Conservation (phyloP, 2,113 vertebrate genomes). For the Falco punctatus region DNA sequence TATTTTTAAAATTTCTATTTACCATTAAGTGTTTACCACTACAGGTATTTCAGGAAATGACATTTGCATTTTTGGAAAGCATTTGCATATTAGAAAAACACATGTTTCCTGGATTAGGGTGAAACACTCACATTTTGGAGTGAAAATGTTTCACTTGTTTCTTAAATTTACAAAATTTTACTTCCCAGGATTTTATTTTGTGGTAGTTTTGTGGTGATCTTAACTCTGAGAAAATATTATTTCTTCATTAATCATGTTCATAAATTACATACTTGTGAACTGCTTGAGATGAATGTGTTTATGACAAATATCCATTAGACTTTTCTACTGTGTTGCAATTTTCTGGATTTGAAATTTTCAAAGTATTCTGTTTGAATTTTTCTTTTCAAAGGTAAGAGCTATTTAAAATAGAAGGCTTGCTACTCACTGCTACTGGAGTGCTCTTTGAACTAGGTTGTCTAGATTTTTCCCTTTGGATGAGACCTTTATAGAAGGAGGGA, state of each 20-base stretch:
- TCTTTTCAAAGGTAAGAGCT: not conserved
- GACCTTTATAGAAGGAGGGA: not conserved
- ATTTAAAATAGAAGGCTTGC: not conserved
- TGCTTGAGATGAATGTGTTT: not conserved
- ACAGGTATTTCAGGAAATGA: not conserved
- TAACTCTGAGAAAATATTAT: no score
- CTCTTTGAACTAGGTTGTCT: constrained; percentile 21
- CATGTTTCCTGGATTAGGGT: not conserved
- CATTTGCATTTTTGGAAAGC: not conserved
- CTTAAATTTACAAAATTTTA: not conserved
- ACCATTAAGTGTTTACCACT: not conserved
- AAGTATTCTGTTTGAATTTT: not conserved
- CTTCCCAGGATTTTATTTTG: not conserved
- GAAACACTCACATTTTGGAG: not conserved
- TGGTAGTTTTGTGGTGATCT: not conserved
- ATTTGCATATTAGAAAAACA: not conserved
- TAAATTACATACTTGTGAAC: not conserved
- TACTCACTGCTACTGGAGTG: not conserved
- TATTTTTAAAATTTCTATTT: not conserved
- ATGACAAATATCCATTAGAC: not conserved
- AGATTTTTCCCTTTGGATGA: constrained; percentile 23
- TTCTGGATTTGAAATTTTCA: not conserved
- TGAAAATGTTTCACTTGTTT: not conserved
- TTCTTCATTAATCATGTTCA: not conserved
- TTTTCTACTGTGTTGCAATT: not conserved